Percentiles rank a stretch among this genome's conserved stretches.
phyloP scores from a whole-genome alignment of 2,888 invertebrate genomes.

The Sycophila texana region DNA sequence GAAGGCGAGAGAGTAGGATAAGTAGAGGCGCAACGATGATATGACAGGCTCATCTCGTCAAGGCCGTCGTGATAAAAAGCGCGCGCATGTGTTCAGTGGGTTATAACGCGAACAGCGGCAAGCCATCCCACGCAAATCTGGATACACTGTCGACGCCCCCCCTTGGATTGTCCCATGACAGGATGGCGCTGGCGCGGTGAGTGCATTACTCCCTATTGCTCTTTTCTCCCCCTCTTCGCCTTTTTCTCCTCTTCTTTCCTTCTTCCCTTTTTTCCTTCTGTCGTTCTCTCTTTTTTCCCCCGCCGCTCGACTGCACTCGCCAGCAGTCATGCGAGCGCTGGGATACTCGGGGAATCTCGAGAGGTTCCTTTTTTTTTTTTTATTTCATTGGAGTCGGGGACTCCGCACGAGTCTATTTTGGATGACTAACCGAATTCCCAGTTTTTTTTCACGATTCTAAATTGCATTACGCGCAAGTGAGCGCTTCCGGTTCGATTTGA shows the following conservation, averaged over 20 bases:
- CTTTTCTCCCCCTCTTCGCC: not conserved
- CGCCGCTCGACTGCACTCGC: not conserved
- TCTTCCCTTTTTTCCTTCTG: not conserved
- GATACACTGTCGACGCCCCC: conserved; percentile 76
- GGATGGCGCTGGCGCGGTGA: conserved; percentile 83
- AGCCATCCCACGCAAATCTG: conserved; percentile 74
- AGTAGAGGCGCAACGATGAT: conserved; percentile 61
- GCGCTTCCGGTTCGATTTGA: too few relatives aligned
- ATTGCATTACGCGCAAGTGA: too few relatives aligned
- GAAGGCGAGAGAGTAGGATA: conserved; percentile 45
- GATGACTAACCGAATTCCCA: too few relatives aligned
- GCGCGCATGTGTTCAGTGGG: conserved; percentile 75
- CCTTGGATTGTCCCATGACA: conserved; percentile 81
- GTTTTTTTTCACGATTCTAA: too few relatives aligned
- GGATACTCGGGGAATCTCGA: too few relatives aligned
- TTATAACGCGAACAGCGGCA: conserved; percentile 69
- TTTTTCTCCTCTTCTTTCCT: not conserved
- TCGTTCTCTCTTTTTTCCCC: not conserved
- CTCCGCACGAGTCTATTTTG: too few relatives aligned
- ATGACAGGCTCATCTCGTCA: conserved; percentile 68
- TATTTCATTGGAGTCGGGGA: not conserved
- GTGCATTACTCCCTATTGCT: conserved; percentile 61
- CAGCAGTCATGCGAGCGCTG: too few relatives aligned
- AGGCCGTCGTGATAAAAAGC: conserved; percentile 62
- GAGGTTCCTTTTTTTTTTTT: not conserved